Conservation (phyloP, 2,113 vertebrate species). For the Pterocles burchelli region DNA sequence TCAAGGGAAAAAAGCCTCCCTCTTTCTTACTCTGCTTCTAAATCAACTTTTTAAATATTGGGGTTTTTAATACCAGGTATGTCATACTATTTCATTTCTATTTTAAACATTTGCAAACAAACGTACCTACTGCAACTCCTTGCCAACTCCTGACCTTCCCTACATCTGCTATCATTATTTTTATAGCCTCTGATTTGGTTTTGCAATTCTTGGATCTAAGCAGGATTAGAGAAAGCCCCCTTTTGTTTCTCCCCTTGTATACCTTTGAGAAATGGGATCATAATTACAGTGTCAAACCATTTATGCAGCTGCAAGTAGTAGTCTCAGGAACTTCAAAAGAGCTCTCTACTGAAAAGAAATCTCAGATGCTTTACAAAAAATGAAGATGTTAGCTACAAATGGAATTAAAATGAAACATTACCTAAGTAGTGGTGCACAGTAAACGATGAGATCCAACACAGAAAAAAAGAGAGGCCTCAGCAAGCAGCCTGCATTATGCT, state of each 20-base stretch:
- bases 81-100: background rate
- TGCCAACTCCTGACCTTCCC: conserved; percentile 9
- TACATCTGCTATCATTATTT: background rate
- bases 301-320: conserved; percentile 29
- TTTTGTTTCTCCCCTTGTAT: conserved; percentile 27
- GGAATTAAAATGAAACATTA: conserved; percentile 33
- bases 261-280: conserved; percentile 42
- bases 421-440: conserved; percentile 8
- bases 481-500: background rate
- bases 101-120: conserved; percentile 32
- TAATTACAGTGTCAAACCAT: conserved; percentile 61
- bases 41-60: conserved; percentile 19
- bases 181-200: conserved; percentile 31
- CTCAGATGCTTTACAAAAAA: conserved; percentile 8
- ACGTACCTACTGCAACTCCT: conserved; percentile 33
- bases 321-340: conserved; percentile 45
- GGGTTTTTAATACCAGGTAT: background rate
- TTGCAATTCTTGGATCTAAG: conserved; percentile 27
- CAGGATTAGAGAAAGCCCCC: conserved; percentile 38
- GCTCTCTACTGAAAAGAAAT: conserved; percentile 22
- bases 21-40: conserved; percentile 7
- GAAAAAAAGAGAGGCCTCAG: background rate
- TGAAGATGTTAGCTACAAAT: background rate
- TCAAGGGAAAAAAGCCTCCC: background rate
- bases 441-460: background rate